A percentile compares a stretch with the other conserved stretches of the same genome.
These are phyloP conservation scores for Alligator sinensis DNA, from an alignment of 2,113 vertebrate species.

Conservation along the genomic window DNA sequence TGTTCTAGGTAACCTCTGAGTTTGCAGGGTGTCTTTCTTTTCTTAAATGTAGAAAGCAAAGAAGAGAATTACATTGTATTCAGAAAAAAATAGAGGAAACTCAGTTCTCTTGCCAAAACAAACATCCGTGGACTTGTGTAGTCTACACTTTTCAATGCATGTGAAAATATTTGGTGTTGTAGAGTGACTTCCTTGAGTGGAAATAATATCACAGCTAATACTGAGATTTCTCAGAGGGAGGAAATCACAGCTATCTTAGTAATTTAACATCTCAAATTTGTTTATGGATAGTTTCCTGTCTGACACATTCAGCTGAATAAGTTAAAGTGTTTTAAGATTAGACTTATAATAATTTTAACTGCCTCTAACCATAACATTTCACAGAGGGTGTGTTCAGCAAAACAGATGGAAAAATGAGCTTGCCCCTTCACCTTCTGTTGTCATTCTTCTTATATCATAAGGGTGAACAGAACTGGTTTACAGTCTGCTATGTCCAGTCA, in stretches of 20 bases:
- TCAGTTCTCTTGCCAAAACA: slow-evolving; percentile 63
- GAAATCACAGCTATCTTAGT: slow-evolving; percentile 78
- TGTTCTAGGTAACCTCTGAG: neutral
- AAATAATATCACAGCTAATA: slow-evolving; percentile 61
- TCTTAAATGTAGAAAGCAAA: neutral
- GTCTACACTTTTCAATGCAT: slow-evolving; percentile 67
- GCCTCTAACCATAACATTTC: slow-evolving; percentile 55
- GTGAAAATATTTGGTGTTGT: slow-evolving; percentile 70
- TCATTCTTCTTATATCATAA: neutral
- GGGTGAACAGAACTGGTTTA: neutral
- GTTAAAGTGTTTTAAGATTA: slow-evolving; percentile 71
- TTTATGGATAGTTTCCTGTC: slow-evolving; percentile 75
- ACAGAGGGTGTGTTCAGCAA: slow-evolving; percentile 50
- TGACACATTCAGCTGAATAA: slow-evolving; percentile 71
- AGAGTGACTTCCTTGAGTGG: slow-evolving; percentile 70
- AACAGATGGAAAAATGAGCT: slow-evolving; percentile 68
- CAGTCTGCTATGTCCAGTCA: neutral
- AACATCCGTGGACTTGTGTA: slow-evolving; percentile 67
- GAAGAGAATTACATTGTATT: slow-evolving; percentile 68
- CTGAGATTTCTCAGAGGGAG: slow-evolving; percentile 70
- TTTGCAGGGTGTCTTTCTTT: neutral
- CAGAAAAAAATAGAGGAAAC: slow-evolving; percentile 63
- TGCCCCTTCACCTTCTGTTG: slow-evolving; percentile 19
- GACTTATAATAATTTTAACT: slow-evolving; percentile 67
- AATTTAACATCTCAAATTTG: slow-evolving; percentile 68